phyloP scores from a whole-genome alignment of 2,888 invertebrate genomes.

The Melipona bicolor region DNA sequence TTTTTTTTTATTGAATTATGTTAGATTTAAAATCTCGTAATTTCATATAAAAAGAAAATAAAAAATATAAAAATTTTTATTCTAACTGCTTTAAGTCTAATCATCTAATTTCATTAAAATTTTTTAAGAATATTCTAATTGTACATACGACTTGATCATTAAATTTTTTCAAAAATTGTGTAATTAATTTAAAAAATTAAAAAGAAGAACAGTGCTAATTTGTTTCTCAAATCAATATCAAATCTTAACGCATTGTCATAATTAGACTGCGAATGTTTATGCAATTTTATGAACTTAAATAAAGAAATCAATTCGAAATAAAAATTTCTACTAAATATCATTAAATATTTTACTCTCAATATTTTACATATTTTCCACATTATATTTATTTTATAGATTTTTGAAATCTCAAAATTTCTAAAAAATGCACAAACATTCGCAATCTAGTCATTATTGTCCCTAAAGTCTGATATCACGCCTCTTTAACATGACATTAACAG shows the following conservation, averaged over 20 bases:
- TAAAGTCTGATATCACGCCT: background rate
- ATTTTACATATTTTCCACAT: too few relatives aligned
- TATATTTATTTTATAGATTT: too few relatives aligned
- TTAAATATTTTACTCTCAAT: too few relatives aligned
- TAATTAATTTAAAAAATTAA: background rate
- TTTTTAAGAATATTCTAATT: background rate
- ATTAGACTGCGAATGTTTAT: too few relatives aligned
- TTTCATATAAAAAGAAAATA: background rate
- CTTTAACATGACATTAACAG: background rate
- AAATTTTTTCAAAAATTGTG: fast-evolving
- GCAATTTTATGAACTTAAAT: too few relatives aligned
- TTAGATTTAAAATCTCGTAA: background rate
- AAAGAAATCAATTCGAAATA: too few relatives aligned
- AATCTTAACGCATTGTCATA: too few relatives aligned
- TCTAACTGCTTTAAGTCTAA: too few relatives aligned
- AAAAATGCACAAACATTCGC: too few relatives aligned
- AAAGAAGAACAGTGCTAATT: background rate
- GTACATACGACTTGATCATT: background rate
- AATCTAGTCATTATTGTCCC: background rate
- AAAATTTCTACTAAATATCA: too few relatives aligned
- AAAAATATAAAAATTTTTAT: background rate
- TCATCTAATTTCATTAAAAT: too few relatives aligned
- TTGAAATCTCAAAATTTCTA: too few relatives aligned
- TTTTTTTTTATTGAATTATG: background rate
- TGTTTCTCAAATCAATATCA: background rate